Evolutionary conservation across 2,797 vertebrate genomes (phyloP), one percentile per base, ranked within the genome.

Genomic region (Sebastes paucispinis): DNA sequence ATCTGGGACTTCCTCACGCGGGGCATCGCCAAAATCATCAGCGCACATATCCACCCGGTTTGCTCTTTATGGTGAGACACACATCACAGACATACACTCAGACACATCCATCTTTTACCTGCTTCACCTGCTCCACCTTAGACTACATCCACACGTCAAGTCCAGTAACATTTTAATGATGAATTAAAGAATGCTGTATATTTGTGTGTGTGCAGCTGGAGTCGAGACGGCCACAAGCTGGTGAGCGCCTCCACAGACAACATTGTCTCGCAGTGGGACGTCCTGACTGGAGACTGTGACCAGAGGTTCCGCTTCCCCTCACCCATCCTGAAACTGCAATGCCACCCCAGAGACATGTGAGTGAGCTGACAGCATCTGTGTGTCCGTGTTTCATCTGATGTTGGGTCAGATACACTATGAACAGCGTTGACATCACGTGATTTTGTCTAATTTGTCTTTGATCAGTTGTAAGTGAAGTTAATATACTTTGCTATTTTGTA

Each of bases 1-100:
- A 99, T 99, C 92, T 99, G 98, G 98, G 98, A 99, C 87, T 99
- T 99, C 88, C 95, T 99, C 52, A 99, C 98, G 1, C 94, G 98
- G 47, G 98, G 98, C 81, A 99, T 99, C 52, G 98, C 98, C 79
- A 99, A 99, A 88, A 99, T 99, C 89, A 99, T 99, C 86, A 99
- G 98, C 3, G 98, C 98, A 2, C 98, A 99, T 91, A 99, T 99
- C 73, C 98, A 99, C 85, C 98, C 98, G 0, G 98, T 99, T 74
- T 99, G 98, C 93, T 99, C 98, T 0, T 88, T 99, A 4, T 99
- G 98, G 98, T 99, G 89, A 95, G 93, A 93, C 22, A 22, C 29
- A 16, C 8, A 43, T 43, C 39, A 16, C 39, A 39, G 13, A 32
- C 13, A 16, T 16, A 6, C 1, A 14, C 54, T 6, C 31, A 20